Conservation (phyloP, 1,140 invertebrate species). For the Heliothis virescens region DNA sequence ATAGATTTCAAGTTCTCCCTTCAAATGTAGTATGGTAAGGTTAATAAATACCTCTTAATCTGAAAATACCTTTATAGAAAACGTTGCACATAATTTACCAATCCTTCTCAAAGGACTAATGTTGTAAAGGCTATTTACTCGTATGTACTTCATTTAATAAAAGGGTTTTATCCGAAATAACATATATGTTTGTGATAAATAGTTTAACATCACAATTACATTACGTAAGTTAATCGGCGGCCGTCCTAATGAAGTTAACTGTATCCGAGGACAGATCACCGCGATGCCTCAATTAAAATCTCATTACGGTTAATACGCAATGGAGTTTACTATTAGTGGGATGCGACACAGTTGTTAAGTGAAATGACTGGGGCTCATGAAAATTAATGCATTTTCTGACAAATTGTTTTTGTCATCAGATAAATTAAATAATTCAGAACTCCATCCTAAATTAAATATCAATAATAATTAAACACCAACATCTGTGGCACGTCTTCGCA, state of each 20-base stretch:
- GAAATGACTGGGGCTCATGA: conserved; percentile 13
- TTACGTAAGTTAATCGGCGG: conserved; percentile 76
- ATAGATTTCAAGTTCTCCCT: too few relatives aligned
- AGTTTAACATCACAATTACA: conserved; percentile 79
- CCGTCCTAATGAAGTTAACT: conserved; percentile 79
- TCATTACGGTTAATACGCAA: conserved; percentile 71
- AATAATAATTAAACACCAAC: too few relatives aligned
- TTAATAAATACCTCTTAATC: too few relatives aligned
- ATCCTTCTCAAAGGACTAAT: too few relatives aligned
- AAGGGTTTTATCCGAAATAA: background rate
- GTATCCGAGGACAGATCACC: conserved; percentile 73
- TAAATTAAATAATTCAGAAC: background rate
- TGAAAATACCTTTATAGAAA: too few relatives aligned
- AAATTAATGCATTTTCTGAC: conserved; percentile 4
- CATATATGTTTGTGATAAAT: conserved; percentile 56
- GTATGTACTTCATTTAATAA: background rate
- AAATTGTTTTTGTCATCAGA: conserved; percentile 6
- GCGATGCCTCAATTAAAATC: conserved; percentile 82
- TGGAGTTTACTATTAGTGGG: conserved; percentile 46
- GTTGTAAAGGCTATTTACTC: too few relatives aligned
- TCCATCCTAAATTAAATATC: too few relatives aligned
- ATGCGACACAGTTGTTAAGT: conserved; percentile 46
- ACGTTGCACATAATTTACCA: too few relatives aligned
- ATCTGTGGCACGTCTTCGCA: too few relatives aligned
- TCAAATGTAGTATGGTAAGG: too few relatives aligned